phyloP scores from a whole-genome alignment of 1,140 invertebrate genomes.

The Linepithema humile region DNA sequence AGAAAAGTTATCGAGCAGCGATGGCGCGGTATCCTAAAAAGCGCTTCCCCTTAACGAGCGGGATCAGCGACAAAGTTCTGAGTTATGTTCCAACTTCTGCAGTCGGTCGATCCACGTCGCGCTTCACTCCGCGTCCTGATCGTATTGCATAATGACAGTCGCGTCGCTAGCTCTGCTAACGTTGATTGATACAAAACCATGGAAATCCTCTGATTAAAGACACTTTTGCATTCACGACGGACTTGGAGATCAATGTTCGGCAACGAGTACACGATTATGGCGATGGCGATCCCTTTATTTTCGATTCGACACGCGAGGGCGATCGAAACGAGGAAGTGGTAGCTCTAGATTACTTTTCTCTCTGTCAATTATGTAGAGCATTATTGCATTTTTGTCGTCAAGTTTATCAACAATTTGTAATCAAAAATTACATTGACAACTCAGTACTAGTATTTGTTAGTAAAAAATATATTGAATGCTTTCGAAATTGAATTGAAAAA shows the following conservation, averaged over 20 bases:
- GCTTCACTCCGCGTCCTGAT: constrained; percentile 15
- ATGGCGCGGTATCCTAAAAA: constrained; percentile 26
- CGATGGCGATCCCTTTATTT: constrained; percentile 21
- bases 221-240: neutral
- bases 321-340: neutral
- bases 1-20: constrained; percentile 11
- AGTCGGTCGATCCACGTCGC: constrained; percentile 41
- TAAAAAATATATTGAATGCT: neutral
- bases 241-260: constrained; percentile 4
- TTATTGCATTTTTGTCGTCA: neutral
- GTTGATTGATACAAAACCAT: constrained; percentile 33
- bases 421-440: neutral
- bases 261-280: neutral
- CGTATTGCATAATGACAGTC: constrained; percentile 36
- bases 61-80: constrained; percentile 44
- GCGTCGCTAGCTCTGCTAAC: neutral
- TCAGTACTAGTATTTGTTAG: neutral
- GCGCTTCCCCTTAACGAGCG: constrained; percentile 37
- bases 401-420: neutral
- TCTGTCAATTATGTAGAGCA: neutral
- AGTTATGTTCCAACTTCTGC: constrained; percentile 37
- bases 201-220: constrained; percentile 27
- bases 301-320: neutral
- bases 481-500: neutral
- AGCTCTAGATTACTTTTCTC: neutral